These are phyloP conservation scores for Adelphocoris suturalis DNA, from an alignment of 2,888 invertebrate species.

Conservation along the genomic window DNA sequence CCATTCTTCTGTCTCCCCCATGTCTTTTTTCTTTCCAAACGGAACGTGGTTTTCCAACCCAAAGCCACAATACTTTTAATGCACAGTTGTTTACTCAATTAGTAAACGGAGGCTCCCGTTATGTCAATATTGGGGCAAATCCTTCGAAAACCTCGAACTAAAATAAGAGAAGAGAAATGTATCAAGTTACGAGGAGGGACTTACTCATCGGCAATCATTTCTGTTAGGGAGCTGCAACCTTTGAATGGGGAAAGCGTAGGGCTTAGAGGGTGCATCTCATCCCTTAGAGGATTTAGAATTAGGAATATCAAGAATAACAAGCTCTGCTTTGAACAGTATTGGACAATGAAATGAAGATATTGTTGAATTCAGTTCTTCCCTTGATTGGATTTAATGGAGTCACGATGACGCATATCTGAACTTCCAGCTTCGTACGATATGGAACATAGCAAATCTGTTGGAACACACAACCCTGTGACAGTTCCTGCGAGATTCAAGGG, in stretches of 20 bases:
- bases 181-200: conserved; percentile 41
- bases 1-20: background rate
- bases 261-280: background rate
- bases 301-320: background rate
- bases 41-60: conserved; percentile 31
- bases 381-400: no score
- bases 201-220: conserved; percentile 43
- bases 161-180: conserved; percentile 25
- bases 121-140: conserved; percentile 63
- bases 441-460: no score
- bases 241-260: background rate
- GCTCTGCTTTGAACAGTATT: background rate
- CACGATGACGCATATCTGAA: no score
- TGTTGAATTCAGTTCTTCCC: no score
- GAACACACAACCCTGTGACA: no score
- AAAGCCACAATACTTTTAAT: conserved; percentile 70
- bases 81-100: conserved; percentile 68
- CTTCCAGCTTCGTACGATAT: no score
- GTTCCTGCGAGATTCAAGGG: no score
- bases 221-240: background rate
- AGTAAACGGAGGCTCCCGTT: conserved; percentile 63
- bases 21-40: conserved; percentile 5
- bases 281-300: background rate
- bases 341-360: no score
- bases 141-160: conserved; percentile 33